These are phyloP conservation scores for Theristus sp. DNA, from an alignment of 2,888 invertebrate genomes.

Conservation along the genomic window DNA sequence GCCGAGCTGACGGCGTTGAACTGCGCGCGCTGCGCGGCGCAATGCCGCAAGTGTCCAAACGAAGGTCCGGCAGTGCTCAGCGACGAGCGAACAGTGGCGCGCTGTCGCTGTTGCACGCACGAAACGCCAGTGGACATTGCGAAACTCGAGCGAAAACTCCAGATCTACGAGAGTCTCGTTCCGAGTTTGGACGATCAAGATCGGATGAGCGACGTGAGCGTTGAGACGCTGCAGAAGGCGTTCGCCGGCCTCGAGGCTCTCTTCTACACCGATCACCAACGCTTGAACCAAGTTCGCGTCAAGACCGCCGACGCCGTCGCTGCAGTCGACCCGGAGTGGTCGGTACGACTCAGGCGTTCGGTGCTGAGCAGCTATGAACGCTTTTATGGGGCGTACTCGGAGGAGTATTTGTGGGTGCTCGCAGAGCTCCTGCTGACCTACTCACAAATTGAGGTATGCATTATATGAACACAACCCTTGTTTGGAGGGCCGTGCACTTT, in stretches of 20 bases:
- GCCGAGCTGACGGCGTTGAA: neutral
- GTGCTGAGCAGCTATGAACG: neutral
- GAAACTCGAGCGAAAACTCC: neutral
- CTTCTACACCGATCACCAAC: neutral
- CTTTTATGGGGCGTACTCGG: neutral
- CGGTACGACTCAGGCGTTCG: neutral
- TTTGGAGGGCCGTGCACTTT: too few relatives aligned
- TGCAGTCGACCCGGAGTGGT: neutral
- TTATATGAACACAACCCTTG: too few relatives aligned
- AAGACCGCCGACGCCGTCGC: neutral
- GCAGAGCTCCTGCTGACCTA: neutral
- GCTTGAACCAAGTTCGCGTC: neutral
- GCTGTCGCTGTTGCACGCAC: neutral
- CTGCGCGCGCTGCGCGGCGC: neutral
- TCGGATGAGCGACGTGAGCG: too few relatives aligned
- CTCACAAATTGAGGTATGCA: neutral
- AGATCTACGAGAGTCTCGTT: neutral
- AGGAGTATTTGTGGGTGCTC: neutral
- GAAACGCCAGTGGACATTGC: neutral
- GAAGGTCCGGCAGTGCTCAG: neutral
- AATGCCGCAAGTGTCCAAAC: neutral
- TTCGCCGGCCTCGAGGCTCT: too few relatives aligned
- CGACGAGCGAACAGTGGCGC: neutral
- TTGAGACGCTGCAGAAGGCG: too few relatives aligned
- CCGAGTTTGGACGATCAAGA: neutral